Percentiles rank a stretch among this genome's conserved stretches.
These are phyloP conservation scores for Notospermus geniculatus DNA, from an alignment of 1,140 invertebrate genomes.

Conservation along the genomic window DNA sequence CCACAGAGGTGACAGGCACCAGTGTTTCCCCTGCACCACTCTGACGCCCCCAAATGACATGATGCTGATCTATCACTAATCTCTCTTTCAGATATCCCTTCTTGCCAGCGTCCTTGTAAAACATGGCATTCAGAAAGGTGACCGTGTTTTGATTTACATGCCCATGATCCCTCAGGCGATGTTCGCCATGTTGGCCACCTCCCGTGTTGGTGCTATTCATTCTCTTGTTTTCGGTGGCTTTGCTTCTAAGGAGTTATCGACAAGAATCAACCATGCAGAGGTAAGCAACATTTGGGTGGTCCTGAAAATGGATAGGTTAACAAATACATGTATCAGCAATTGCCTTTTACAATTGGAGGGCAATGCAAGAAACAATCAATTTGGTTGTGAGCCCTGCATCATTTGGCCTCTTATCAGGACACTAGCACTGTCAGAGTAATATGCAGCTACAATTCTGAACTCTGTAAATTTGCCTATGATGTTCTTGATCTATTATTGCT, in stretches of 20 bases:
- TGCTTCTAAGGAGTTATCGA: constrained; percentile 79
- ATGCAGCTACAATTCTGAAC: too few relatives aligned
- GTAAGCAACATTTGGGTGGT: constrained; percentile 33
- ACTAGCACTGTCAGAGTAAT: too few relatives aligned
- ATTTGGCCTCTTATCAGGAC: neutral
- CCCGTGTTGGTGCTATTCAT: constrained; percentile 91
- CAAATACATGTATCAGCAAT: too few relatives aligned
- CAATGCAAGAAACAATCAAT: too few relatives aligned
- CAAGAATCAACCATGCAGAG: constrained; percentile 79
- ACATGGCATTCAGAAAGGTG: constrained; percentile 73
- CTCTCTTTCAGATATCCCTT: constrained; percentile 63
- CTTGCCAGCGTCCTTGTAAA: constrained; percentile 73
- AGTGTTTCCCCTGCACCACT: too few relatives aligned
- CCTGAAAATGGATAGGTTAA: neutral
- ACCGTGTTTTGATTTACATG: constrained; percentile 95
- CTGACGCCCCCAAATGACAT: too few relatives aligned
- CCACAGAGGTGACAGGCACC: too few relatives aligned
- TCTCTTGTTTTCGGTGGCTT: constrained; percentile 86
- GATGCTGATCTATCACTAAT: too few relatives aligned
- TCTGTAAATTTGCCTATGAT: too few relatives aligned
- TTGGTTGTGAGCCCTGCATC: neutral
- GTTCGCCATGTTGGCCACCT: constrained; percentile 92
- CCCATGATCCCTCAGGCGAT: constrained; percentile 96
- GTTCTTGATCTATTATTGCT: too few relatives aligned
- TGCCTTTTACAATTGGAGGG: too few relatives aligned